Evolutionary conservation across 2,888 invertebrate genomes (phyloP).

Genomic region (Dioctria rufipes): DNA sequence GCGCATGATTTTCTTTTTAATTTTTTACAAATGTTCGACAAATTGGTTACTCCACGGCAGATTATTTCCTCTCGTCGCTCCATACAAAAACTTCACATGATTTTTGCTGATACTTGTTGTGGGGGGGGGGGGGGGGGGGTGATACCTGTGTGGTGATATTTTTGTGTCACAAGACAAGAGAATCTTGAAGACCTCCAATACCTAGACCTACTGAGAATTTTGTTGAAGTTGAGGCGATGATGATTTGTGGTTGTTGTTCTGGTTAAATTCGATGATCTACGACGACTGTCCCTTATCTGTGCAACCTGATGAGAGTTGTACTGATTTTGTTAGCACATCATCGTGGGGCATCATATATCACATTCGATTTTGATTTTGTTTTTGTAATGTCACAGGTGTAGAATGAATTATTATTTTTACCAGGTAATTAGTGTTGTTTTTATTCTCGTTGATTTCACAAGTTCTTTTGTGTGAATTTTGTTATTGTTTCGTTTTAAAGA

Average conservation of each 20-base stretch:
- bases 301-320: conserved; percentile 38
- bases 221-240: conserved; percentile 12
- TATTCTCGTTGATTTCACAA: conserved; percentile 5
- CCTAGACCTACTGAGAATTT: not conserved
- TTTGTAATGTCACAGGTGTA: conserved; percentile 43
- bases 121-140: too few relatives aligned
- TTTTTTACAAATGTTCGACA: conserved; percentile 48
- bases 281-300: not conserved
- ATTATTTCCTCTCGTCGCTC: conserved; percentile 17
- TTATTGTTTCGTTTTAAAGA: too few relatives aligned
- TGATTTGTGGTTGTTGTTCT: conserved; percentile 28
- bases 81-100: not conserved
- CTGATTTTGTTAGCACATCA: conserved; percentile 33
- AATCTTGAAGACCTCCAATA: not conserved
- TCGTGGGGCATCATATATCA: conserved; percentile 25
- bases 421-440: conserved; percentile 24
- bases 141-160: not conserved
- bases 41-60: conserved; percentile 24
- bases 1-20: not conserved
- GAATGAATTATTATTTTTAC: conserved; percentile 11
- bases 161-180: not conserved
- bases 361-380: conserved; percentile 21
- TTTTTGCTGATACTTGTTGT: not conserved
- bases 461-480: too few relatives aligned
- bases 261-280: conserved; percentile 32